phyloP scores from a whole-genome alignment of 2,797 vertebrate species.

The Xenopus petersii region DNA sequence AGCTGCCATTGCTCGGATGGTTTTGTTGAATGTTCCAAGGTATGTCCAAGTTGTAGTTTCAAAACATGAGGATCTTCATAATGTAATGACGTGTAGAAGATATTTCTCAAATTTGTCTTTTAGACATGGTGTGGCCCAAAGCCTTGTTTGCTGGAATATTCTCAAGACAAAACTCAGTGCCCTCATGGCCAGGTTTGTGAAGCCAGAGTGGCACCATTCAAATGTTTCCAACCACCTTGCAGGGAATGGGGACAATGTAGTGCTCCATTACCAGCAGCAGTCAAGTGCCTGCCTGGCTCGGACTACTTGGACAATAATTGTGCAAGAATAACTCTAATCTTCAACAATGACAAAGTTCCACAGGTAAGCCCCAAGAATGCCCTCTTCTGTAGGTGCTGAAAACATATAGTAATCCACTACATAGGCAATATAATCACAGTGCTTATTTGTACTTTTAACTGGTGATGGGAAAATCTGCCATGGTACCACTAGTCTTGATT shows the following conservation, averaged over 20 bases:
- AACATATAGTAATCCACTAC: too few relatives aligned
- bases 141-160: slow-evolving; percentile 74
- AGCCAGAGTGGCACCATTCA: slow-evolving; percentile 69
- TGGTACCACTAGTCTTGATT: too few relatives aligned
- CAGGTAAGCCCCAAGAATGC: slow-evolving; percentile 64
- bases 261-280: slow-evolving; percentile 65
- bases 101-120: neutral
- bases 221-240: slow-evolving; percentile 86
- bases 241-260: slow-evolving; percentile 83
- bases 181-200: slow-evolving; percentile 77
- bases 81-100: too few relatives aligned
- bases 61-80: too few relatives aligned
- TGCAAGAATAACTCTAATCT: slow-evolving; percentile 85
- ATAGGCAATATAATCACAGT: too few relatives aligned
- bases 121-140: slow-evolving; percentile 86
- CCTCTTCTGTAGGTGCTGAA: too few relatives aligned
- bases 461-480: too few relatives aligned
- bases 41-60: slow-evolving; percentile 48
- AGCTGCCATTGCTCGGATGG: slow-evolving; percentile 83
- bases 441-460: too few relatives aligned
- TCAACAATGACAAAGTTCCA: slow-evolving; percentile 81
- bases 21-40: slow-evolving; percentile 84
- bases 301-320: slow-evolving; percentile 81
- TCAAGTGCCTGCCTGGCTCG: slow-evolving; percentile 80
- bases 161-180: slow-evolving; percentile 63